phyloP scores from a whole-genome alignment of 2,888 invertebrate species.

The Bursaphelenchus okinawaensis region DNA sequence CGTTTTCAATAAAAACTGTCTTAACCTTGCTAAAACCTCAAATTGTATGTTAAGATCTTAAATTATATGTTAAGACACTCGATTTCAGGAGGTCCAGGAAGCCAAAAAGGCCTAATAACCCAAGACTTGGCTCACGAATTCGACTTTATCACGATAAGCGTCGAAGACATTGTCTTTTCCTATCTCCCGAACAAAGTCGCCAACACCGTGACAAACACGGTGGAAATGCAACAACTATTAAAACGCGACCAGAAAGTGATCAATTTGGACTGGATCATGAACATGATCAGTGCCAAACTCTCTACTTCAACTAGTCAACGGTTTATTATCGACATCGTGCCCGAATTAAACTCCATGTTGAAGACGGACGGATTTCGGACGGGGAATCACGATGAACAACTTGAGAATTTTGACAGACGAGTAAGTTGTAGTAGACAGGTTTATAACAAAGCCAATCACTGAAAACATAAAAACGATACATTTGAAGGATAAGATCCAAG shows the following conservation, averaged over 20 bases:
- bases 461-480: too few species aligned
- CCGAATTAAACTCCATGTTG: slow-evolving; percentile 36
- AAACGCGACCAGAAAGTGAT: slow-evolving; percentile 47
- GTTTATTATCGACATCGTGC: slow-evolving; percentile 45
- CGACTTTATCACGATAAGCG: slow-evolving; percentile 45
- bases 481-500: too few species aligned
- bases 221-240: slow-evolving; percentile 47
- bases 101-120: slow-evolving; percentile 52
- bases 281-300: slow-evolving; percentile 47
- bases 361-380: slow-evolving; percentile 30
- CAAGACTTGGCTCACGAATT: slow-evolving; percentile 51
- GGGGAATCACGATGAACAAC: slow-evolving; percentile 23
- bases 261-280: slow-evolving; percentile 52
- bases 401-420: slow-evolving; percentile 35
- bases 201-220: slow-evolving; percentile 40
- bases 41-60: too few species aligned
- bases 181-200: slow-evolving; percentile 51
- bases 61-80: too few species aligned
- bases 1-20: too few species aligned
- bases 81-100: slow-evolving; percentile 53
- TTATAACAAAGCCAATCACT: too few species aligned
- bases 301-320: slow-evolving; percentile 42
- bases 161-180: slow-evolving; percentile 50
- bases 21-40: too few species aligned
- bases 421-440: too few species aligned